phyloP scores from a whole-genome alignment of 1,140 invertebrate genomes.

The Chelonus insularis region DNA sequence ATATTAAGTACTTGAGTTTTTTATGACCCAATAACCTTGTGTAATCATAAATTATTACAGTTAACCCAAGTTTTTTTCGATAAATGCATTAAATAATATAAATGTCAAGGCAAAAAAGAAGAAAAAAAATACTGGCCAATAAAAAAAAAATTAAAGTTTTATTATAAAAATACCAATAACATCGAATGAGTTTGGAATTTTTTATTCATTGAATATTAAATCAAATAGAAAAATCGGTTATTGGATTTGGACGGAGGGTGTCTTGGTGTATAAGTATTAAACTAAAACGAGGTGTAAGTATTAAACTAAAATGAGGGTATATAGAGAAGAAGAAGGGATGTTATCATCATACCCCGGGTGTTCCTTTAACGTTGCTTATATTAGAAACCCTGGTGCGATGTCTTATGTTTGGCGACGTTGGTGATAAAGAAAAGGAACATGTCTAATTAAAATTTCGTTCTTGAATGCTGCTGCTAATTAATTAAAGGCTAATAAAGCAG shows the following conservation, averaged over 20 bases:
- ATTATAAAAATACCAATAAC: neutral
- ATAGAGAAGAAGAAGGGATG: constrained; percentile 1
- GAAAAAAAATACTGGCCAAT: neutral
- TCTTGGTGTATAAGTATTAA: neutral
- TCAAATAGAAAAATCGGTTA: constrained; percentile 10
- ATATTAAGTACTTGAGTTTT: constrained; percentile 4
- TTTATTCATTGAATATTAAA: constrained; percentile 15
- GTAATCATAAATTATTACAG: constrained; percentile 7
- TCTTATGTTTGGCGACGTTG: constrained; percentile 2
- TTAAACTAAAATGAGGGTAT: neutral
- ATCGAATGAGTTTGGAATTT: neutral
- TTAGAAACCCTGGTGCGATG: constrained; percentile 17
- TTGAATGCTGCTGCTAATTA: neutral
- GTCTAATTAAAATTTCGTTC: constrained; percentile 19
- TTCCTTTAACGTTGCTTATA: constrained; percentile 9
- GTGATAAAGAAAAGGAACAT: constrained; percentile 7
- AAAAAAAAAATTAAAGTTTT: neutral
- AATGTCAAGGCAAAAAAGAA: neutral
- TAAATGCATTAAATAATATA: neutral
- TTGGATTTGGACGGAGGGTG: neutral
- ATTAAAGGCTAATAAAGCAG: neutral
- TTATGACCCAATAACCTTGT: constrained; percentile 8
- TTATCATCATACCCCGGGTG: constrained; percentile 13
- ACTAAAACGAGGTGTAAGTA: neutral
- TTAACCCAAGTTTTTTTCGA: neutral